Base-by-base conservation (phyloP, 2,113 vertebrate species). In the Calidris pygmaea region DNA sequence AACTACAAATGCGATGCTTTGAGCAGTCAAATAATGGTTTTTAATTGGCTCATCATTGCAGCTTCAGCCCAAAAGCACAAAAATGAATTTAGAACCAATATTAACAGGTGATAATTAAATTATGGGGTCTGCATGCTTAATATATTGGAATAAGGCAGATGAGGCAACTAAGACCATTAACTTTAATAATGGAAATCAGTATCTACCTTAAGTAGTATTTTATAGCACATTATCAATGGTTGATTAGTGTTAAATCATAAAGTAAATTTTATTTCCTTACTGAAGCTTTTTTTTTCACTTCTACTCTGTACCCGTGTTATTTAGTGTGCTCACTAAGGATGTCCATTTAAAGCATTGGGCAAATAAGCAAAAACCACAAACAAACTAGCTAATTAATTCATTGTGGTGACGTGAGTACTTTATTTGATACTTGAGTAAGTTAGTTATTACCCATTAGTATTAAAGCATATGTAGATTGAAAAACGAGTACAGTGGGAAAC, bases 41-140 rank as follows among this genome's bases (percentile, higher is more conserved):
- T 96, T 97, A 97, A 98, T 96, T 98, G 96, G 85, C 85, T 98
- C 91, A 97, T 97, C 96, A 96, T 47, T 96, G 92, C 83, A 97
- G 93, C 96, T 97, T 96, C 94, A 97, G 96, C 94, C 87, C 96
- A 95, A 97, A 96, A 98, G 96, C 87, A 97, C 85, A 98, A 89
- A 96, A 97, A 97, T 96, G 56, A 97, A 97, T 96, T 97, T 90
- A 97, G 89, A 97, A 95, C 92, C 93, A 98, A 95, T 97, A 97
- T 97, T 98, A 98, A 96, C 92, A 98, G 93, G 95, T 97, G 95
- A 97, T 98, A 98, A 98, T 98, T 97, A 97, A 98, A 98, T 97
- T 95, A 96, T 96, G 84, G 93, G 83, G 97, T 96, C 94, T 97
- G 89, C 85, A 96, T 97, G 83, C 63, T 92, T 96, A 97, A 96